Base-by-base conservation (phyloP, 2,113 vertebrate species). In the Antechinus stuartii region DNA sequence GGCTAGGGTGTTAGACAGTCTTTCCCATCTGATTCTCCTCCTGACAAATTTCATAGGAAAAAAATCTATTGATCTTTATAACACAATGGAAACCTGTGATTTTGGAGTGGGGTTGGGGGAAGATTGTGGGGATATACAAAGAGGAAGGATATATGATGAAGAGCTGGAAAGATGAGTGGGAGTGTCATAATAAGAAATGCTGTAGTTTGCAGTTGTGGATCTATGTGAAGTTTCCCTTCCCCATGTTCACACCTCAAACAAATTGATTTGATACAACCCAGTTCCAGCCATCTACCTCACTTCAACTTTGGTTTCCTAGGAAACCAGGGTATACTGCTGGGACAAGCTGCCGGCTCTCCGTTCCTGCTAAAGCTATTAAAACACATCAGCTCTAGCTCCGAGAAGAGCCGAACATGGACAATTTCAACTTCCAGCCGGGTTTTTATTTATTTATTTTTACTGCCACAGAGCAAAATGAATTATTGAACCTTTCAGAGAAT, bases 281-380 rank as follows among this genome's bases (percentile, higher is more conserved):
- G 95, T 95, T 98, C 94, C 94, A 98, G 97, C 94, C 97, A 98
- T 97, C 68, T 97, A 97, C 98, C 98, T 98, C 97, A 98, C 98
- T 98, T 98, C 97, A 97, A 98, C 98, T 98, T 98, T 91, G 57
- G 98, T 99, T 99, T 95, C 98, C 98, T 98, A 98, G 99, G 98
- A 98, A 99, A 99, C 98, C 35, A 92, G 96, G 97, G 97, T 84
- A 97, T 92, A 97, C 98, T 98, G 98, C 98, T 98, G 98, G 98
- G 98, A 98, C 92, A 91, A 97, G 97, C 98, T 98, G 98, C 97
- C 97, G 0, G 26, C 95, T 98, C 96, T 97, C 98, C 97, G 97
- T 96, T 97, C 96, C 3, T 93, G 95, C 92, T 46, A 49, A 97
- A 97, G 97, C 97, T 98, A 96, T 98, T 98, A 98, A 96, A 98